These are phyloP conservation scores for Acrobasis suavella DNA, from an alignment of 2,888 invertebrate species.

Conservation along the genomic window DNA sequence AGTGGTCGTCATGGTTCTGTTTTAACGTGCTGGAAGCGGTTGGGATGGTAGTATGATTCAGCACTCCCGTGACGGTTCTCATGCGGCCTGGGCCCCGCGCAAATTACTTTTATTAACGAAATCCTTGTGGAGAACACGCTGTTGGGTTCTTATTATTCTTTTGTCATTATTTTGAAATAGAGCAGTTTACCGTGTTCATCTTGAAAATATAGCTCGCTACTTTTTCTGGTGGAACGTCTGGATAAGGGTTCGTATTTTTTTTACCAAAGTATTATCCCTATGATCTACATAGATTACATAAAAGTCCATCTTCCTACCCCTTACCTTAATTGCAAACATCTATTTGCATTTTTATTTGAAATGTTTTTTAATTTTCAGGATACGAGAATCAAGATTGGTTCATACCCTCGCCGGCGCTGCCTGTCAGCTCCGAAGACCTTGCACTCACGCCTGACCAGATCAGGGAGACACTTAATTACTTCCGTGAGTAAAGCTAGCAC, in stretches of 20 bases:
- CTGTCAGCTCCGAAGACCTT: constrained; percentile 87
- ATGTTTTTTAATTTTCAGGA: constrained; percentile 76
- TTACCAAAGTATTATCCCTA: too few relatives aligned
- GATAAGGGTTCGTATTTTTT: too few relatives aligned
- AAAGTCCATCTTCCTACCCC: too few relatives aligned
- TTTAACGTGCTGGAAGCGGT: constrained; percentile 36
- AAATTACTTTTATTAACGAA: constrained; percentile 40
- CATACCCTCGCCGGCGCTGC: constrained; percentile 93
- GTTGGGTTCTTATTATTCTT: background rate
- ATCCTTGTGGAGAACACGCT: constrained; percentile 25
- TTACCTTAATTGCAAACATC: background rate
- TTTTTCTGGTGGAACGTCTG: too few relatives aligned
- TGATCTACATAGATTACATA: too few relatives aligned
- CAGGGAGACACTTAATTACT: constrained; percentile 98
- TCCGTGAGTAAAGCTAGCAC: constrained; percentile 88
- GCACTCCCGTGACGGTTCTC: constrained; percentile 51
- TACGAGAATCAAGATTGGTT: constrained; percentile 97
- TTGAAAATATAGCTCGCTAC: too few relatives aligned
- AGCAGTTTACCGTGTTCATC: too few relatives aligned
- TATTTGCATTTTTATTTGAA: constrained; percentile 4
- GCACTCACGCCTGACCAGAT: constrained; percentile 96
- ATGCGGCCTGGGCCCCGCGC: constrained; percentile 31
- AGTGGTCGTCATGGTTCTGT: constrained; percentile 24
- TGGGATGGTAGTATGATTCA: constrained; percentile 49
- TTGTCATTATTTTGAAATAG: background rate